Percentiles rank a stretch among this genome's conserved stretches.
Conservation (phyloP, 1,140 invertebrate genomes). For the Cepaea nemoralis region DNA sequence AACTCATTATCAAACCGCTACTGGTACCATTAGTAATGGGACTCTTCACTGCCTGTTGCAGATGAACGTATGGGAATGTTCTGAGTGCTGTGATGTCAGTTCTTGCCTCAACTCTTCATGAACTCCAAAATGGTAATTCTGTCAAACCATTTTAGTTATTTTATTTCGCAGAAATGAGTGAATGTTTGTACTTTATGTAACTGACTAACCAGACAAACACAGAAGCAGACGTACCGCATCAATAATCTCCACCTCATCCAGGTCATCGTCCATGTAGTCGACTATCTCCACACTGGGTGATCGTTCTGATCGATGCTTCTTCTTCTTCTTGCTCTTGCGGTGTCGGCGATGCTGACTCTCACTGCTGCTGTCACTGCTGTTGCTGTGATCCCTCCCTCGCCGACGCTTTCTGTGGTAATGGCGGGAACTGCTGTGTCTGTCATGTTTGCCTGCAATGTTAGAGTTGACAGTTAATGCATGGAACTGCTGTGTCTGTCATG, state of each 20-base stretch:
- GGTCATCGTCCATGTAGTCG: background rate
- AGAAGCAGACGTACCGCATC: background rate
- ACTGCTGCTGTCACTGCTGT: constrained; percentile 15
- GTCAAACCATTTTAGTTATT: no score
- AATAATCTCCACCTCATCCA: background rate
- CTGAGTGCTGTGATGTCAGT: no score
- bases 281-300: constrained; percentile 34
- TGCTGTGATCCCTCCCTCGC: constrained; percentile 21
- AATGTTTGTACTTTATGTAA: no score
- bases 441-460: constrained; percentile 6
- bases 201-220: no score
- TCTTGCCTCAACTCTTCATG: no score
- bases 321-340: constrained; percentile 26
- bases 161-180: no score
- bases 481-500: constrained; percentile 15
- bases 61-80: no score
- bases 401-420: constrained; percentile 21
- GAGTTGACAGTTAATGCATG: no score
- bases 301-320: constrained; percentile 23
- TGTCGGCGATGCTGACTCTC: background rate
- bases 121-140: no score
- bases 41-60: no score
- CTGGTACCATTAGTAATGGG: no score
- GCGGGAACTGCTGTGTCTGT: constrained; percentile 16
- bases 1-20: no score